Evolutionary conservation across 2,888 invertebrate genomes (phyloP), one percentile per base, ranked within the genome.

Genomic region (Diachrysia chrysitis): DNA sequence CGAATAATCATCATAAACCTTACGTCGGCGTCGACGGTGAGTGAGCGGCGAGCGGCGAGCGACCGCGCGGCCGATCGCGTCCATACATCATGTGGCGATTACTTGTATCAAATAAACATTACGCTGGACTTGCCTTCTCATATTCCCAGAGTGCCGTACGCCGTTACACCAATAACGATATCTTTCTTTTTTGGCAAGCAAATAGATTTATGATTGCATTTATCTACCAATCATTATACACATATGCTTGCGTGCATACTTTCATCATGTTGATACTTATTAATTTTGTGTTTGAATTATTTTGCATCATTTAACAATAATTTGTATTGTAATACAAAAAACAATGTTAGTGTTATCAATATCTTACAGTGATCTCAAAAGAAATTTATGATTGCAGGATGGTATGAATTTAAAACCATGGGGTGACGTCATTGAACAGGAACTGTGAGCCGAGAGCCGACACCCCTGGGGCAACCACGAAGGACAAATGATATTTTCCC

Each of bases 71-170:
- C 85, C 77, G 71, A 71, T 76, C 72, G 86, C 83, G 82, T 89
- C 88, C 92, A 93, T 94, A 92, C 92, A 94, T 94, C 94, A 94
- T 91, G 91, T 87, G 88, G 87, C 90, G 92, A 94, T 94, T 93
- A 93, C 93, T 91, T 89, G 92, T 92, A 94, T 94, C 93, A 94
- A 94, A 94, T 93, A 93, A 92, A 93, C 92, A 93, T 94, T 94
- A 93, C 89, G 86, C 82, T 82, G 87, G 88, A 90, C 89, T 88
- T 85, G 88, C 87, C 89, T 84, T 90, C 88, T 87, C 90, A 88
- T 88, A 89, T 89, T 87, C 89, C 88, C 75, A 70, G 83, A 85
- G 86, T 83, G 87, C 85, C 88, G 85, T 85, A 84, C 87, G 88
- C 83, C 88, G 85, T 83, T 88, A 85, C 76, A 78, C 85, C 88